These are phyloP conservation scores for Clinocottus analis DNA, from an alignment of 2,113 vertebrate genomes.

Conservation along the genomic window DNA sequence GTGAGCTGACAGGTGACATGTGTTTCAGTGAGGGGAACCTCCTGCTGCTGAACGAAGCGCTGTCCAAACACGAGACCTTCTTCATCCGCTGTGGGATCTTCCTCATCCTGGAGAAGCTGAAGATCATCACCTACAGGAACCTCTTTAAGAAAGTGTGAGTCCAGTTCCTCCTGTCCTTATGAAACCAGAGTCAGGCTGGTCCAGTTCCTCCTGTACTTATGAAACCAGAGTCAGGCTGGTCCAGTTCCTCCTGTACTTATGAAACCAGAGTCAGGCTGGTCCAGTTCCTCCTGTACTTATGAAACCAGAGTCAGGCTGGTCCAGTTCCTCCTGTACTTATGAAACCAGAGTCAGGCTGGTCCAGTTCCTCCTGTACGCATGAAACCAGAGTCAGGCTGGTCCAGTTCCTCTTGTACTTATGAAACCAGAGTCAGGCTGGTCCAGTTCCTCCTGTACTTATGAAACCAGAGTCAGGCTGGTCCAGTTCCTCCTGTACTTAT, in stretches of 20 bases:
- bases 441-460: too few species aligned
- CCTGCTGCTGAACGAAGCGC: constrained; percentile 91
- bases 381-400: too few species aligned
- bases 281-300: background rate
- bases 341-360: too few species aligned
- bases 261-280: too few species aligned
- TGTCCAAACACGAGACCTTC: constrained; percentile 94
- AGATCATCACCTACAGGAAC: constrained; percentile 97
- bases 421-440: too few species aligned
- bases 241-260: background rate
- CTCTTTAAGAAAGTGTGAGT: constrained; percentile 99
- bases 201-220: background rate
- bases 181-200: too few species aligned
- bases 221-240: too few species aligned
- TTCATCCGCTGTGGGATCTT: constrained; percentile 99
- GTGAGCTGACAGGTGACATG: background rate
- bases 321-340: background rate
- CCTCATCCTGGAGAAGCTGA: constrained; percentile 97
- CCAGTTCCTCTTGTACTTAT: too few species aligned
- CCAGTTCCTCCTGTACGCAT: too few species aligned
- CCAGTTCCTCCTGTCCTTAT: background rate
- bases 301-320: too few species aligned
- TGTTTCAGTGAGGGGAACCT: constrained; percentile 93
- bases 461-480: too few species aligned
- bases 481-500: too few species aligned